These are phyloP conservation scores for Melanogrammus aeglefinus DNA, from an alignment of 2,797 vertebrate species.

Conservation along the genomic window DNA sequence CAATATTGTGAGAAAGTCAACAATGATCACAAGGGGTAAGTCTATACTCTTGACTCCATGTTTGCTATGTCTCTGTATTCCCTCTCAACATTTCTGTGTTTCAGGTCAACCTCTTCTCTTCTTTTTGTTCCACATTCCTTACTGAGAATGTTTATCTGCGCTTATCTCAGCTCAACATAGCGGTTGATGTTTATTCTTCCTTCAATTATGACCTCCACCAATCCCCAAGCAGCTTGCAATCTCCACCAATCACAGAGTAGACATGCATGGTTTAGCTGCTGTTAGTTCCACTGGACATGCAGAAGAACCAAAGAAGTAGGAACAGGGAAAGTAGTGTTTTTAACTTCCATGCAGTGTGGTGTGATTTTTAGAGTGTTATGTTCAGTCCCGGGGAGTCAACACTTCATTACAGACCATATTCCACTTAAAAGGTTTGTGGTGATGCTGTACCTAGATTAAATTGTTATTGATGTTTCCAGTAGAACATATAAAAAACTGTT, in stretches of 20 bases:
- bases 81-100: slow-evolving; percentile 14
- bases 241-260: not conserved
- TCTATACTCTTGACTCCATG: not conserved
- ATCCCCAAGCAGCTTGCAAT: not conserved
- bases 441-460: no score
- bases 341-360: no score
- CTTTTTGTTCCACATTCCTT: not conserved
- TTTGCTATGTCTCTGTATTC: not conserved
- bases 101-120: not conserved
- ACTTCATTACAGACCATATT: no score
- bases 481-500: no score
- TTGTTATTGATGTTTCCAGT: no score
- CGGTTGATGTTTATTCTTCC: not conserved
- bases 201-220: not conserved
- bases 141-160: slow-evolving; percentile 10
- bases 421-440: no score
- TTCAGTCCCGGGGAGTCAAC: no score
- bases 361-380: no score
- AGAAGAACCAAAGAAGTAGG: not conserved
- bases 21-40: not conserved
- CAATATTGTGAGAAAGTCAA: not conserved
- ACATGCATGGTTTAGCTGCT: not conserved
- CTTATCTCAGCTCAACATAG: not conserved
- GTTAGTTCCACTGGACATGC: not conserved
- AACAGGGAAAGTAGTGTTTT: not conserved